Evolutionary conservation across 2,888 invertebrate genomes (phyloP), one percentile per base, ranked within the genome.

Genomic region (Sipha maydis): DNA sequence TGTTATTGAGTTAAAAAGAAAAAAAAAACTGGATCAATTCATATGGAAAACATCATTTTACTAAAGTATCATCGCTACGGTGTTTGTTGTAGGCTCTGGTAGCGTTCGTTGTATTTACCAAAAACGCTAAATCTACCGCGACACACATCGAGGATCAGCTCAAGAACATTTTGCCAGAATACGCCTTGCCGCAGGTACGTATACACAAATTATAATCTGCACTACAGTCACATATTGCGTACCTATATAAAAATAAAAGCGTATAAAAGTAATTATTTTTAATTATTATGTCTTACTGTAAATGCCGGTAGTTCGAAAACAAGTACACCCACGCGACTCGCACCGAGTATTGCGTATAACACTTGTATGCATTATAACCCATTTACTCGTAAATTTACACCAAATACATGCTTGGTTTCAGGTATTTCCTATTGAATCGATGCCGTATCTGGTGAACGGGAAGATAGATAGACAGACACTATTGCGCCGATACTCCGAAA

Each of bases 371-470:
- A 41, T n/a, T 41, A 41, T 7, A 41, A 41, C 7, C 3, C 7
- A 41, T 41, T 41, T 5, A 41, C 38, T 7, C 38, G 38, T 41
- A 5, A 5, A 41, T 41, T 5, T 7, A 41, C 38, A 41, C 7
- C 7, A 41, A 41, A 41, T 41, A 41, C 3, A 41, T 41, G 48
- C 8, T 89, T 67, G 11, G 11, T 73, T 92, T 21, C 92, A 94
- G 93, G 94, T 96, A 0, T 94, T 96, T 34, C 92, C 95, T 1
- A 92, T 97, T 21, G 95, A 96, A 34, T 93, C 92, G n/a, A 93
- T 97, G 85, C 97, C 97, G 0, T 92, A 96, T 48, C 92, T 97
- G 56, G 96, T 96, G 0, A 97, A 97, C 91, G 97, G 97, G 0
- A 97, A 97, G 92, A 95, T 95, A 14, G 97, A 97, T 92, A 93